phyloP scores from a whole-genome alignment of 2,888 invertebrate genomes.

The Arge pagana region DNA sequence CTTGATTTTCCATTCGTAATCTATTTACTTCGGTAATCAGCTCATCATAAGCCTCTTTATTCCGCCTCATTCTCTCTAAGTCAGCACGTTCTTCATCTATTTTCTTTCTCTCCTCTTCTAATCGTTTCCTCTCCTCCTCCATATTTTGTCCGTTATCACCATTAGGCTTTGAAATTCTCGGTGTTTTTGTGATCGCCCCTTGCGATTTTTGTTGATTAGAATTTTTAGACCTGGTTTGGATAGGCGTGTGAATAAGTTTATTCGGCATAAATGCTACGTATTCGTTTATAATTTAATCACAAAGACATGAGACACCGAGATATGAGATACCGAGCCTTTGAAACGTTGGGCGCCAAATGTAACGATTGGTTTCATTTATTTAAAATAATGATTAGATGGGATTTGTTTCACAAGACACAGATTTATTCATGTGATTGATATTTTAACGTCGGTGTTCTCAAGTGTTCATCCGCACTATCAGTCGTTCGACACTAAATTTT shows the following conservation, averaged over 20 bases:
- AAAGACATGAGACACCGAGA: background rate
- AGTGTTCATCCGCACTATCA: too few species aligned
- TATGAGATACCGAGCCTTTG: background rate
- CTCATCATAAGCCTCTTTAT: conserved; percentile 1
- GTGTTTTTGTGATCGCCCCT: conserved; percentile 4
- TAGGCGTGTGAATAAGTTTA: conserved; percentile 4
- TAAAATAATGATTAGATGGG: too few species aligned
- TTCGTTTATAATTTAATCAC: background rate
- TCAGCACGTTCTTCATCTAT: conserved; percentile 7
- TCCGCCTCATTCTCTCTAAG: conserved; percentile 2
- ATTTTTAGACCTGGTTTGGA: conserved; percentile 10
- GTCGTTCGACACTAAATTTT: too few species aligned
- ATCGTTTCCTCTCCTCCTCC: conserved; percentile 7
- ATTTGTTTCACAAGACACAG: too few species aligned
- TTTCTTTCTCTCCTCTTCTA: conserved; percentile 4
- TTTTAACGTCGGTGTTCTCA: too few species aligned
- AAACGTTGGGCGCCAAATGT: conserved; percentile 11
- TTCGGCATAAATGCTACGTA: background rate
- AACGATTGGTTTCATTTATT: too few species aligned
- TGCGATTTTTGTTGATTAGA: conserved; percentile 3
- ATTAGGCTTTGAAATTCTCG: background rate
- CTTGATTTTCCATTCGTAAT: conserved; percentile 8
- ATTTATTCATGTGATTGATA: too few species aligned
- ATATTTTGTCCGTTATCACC: conserved; percentile 7
- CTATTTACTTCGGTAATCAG: conserved; percentile 2